Percentiles rank a stretch among this genome's conserved stretches.
Conservation (phyloP, 2,888 invertebrate species). For the Hedychridium roseum region DNA sequence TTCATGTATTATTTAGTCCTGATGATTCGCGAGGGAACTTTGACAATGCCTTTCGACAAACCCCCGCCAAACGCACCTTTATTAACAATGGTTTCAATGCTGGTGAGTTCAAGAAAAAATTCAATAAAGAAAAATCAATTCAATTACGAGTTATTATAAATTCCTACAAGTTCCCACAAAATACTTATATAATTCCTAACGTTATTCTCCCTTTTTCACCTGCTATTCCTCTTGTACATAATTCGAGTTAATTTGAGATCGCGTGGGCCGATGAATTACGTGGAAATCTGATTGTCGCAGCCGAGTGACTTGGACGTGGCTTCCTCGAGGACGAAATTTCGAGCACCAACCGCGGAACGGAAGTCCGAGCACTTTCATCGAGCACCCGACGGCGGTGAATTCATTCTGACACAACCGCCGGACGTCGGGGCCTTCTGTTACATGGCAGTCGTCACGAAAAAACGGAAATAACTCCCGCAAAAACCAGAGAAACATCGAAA, state of each 20-base stretch:
- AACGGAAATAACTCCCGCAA: constrained; percentile 31
- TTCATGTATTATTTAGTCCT: constrained; percentile 67
- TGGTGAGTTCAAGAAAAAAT: constrained; percentile 51
- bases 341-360: too few species aligned
- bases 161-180: not conserved
- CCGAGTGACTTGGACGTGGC: constrained; percentile 31
- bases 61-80: constrained; percentile 65
- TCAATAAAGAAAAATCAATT: not conserved
- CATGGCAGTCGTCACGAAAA: constrained; percentile 65
- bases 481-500: too few species aligned
- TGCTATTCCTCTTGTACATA: constrained; percentile 8
- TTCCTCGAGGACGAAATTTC: constrained; percentile 48
- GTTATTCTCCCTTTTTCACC: constrained; percentile 6
- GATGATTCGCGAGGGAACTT: constrained; percentile 63
- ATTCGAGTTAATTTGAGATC: too few species aligned
- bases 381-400: constrained; percentile 69
- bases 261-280: too few species aligned
- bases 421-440: constrained; percentile 70
- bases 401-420: constrained; percentile 68
- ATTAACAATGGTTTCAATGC: constrained; percentile 60
- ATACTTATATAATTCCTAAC: constrained; percentile 11
- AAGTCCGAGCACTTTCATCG: constrained; percentile 65
- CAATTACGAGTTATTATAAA: constrained; percentile 2
- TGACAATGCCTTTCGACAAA: constrained; percentile 66
- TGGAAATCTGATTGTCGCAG: too few species aligned